Conservation (phyloP, 2,888 invertebrate genomes). For the Entomobrya multifasciata region DNA sequence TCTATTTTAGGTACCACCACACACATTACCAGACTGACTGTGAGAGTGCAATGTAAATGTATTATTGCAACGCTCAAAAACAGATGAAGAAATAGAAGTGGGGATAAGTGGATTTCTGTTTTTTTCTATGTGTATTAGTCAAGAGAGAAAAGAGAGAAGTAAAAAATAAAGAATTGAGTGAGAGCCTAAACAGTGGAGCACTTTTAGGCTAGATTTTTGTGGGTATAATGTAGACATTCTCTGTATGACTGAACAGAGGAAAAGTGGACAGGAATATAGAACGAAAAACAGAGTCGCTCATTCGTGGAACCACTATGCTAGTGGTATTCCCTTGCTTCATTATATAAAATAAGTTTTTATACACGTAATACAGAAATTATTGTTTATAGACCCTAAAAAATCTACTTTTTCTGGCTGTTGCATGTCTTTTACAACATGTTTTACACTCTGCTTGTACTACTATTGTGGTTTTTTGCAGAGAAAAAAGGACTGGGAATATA, state of each 20-base stretch:
- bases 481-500: background rate
- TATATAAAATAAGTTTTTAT: conserved; percentile 13
- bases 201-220: conserved; percentile 18
- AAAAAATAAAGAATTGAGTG: background rate
- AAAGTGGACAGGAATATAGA: conserved; percentile 57
- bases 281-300: conserved; percentile 3
- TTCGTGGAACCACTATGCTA: background rate
- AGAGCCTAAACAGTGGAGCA: background rate
- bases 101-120: conserved; percentile 67
- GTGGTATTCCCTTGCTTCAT: conserved; percentile 38
- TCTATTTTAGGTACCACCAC: background rate
- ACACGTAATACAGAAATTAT: background rate
- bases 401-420: conserved; percentile 38
- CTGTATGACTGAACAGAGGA: background rate
- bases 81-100: conserved; percentile 46
- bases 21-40: background rate
- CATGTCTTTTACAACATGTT: conserved; percentile 10
- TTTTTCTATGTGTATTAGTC: background rate
- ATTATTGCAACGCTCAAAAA: conserved; percentile 67
- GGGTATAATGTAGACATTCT: conserved; percentile 47
- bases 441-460: background rate
- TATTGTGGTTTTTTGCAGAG: conserved; percentile 54
- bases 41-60: conserved; percentile 49
- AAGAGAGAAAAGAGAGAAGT: background rate
- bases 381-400: conserved; percentile 35